Percentiles rank a stretch among this genome's conserved stretches.
These are phyloP conservation scores for Eira barbara DNA, from an alignment of 2,113 vertebrate genomes.

Conservation along the genomic window DNA sequence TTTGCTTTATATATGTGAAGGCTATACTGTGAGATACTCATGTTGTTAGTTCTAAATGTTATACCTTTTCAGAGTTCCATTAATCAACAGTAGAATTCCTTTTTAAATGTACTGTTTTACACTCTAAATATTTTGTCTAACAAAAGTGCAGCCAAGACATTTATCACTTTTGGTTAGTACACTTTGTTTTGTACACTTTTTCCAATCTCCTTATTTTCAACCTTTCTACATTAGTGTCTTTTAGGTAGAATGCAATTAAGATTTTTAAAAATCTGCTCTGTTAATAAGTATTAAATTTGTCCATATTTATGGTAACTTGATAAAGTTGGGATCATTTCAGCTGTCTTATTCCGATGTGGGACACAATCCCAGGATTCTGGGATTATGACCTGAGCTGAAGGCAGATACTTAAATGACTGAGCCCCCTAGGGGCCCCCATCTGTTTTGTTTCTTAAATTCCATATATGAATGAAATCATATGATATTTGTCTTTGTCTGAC, in stretches of 20 bases:
- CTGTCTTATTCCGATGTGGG: too few relatives aligned
- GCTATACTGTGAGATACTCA: background rate
- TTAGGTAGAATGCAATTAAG: background rate
- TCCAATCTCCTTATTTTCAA: background rate
- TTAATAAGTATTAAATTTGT: background rate
- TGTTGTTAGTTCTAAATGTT: background rate
- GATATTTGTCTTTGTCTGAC: too few relatives aligned
- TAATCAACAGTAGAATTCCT: background rate
- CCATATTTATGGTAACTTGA: background rate
- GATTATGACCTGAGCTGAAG: background rate
- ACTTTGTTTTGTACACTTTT: slow-evolving; percentile 1
- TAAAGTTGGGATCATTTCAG: too few relatives aligned
- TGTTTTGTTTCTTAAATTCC: too few relatives aligned
- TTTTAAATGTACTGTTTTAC: background rate
- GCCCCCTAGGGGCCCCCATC: background rate
- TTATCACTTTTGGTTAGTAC: background rate
- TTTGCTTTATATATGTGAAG: background rate
- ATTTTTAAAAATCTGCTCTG: background rate
- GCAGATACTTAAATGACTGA: background rate
- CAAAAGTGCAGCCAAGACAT: background rate
- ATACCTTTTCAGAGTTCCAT: background rate
- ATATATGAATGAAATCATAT: too few relatives aligned
- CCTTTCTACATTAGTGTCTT: background rate
- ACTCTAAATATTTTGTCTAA: background rate
- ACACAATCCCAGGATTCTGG: background rate